These are phyloP conservation scores for Anolis sagrei DNA, from an alignment of 2,113 vertebrate genomes.

Conservation along the genomic window DNA sequence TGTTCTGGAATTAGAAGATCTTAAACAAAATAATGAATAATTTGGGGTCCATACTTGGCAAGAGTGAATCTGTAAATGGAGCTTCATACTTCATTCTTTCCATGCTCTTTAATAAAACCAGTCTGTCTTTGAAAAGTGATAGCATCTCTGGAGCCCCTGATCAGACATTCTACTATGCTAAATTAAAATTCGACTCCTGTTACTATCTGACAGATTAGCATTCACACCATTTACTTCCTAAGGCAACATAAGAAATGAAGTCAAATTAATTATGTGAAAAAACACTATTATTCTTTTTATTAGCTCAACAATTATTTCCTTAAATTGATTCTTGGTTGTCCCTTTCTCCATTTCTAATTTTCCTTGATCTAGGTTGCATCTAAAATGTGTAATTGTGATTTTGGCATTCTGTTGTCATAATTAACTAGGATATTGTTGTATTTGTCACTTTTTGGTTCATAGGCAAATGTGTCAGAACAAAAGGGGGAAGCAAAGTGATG, in stretches of 20 bases:
- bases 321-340: constrained; percentile 7
- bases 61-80: background rate
- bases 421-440: constrained; percentile 29
- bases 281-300: constrained; percentile 3
- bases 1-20: constrained; percentile 8
- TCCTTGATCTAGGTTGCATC: background rate
- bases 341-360: constrained; percentile 17
- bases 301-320: constrained; percentile 4
- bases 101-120: background rate
- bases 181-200: constrained; percentile 5
- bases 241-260: constrained; percentile 15
- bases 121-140: background rate
- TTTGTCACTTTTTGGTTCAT: constrained; percentile 7
- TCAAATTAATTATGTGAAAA: constrained; percentile 22
- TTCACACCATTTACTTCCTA: constrained; percentile 14
- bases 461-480: background rate
- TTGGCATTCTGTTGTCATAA: constrained; percentile 14
- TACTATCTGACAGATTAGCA: constrained; percentile 29
- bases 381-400: constrained; percentile 3
- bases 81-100: background rate
- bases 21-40: constrained; percentile 14
- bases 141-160: background rate
- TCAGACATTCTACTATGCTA: background rate
- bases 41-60: background rate
- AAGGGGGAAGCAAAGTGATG: background rate